phyloP scores from a whole-genome alignment of 2,888 invertebrate species.

The Cerceris rybyensis region DNA sequence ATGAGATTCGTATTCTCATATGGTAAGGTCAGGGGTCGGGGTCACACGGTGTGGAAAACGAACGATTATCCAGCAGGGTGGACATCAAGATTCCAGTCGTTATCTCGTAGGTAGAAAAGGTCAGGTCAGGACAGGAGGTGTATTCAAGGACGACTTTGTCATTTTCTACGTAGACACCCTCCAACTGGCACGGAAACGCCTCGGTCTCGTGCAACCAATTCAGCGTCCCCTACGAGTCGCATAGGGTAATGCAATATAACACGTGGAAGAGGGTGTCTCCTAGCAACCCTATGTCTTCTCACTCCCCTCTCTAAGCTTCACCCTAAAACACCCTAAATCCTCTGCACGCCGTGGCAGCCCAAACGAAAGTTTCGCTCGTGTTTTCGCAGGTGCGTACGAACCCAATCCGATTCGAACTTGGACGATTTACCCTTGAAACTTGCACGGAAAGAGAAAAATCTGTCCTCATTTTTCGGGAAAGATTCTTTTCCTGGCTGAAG shows the following conservation, averaged over 20 bases:
- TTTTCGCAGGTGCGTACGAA: slow-evolving; percentile 56
- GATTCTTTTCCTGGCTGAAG: too few species aligned
- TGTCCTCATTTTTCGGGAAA: background rate
- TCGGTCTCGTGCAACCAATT: slow-evolving; percentile 72
- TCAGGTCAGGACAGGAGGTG: slow-evolving; percentile 41
- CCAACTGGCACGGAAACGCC: slow-evolving; percentile 43
- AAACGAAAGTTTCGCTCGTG: slow-evolving; percentile 47
- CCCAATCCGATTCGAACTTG: background rate
- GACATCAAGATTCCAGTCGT: slow-evolving; percentile 12
- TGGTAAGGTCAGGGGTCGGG: slow-evolving; percentile 28
- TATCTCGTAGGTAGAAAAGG: slow-evolving; percentile 44
- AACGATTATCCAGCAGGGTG: slow-evolving; percentile 21
- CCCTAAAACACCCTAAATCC: slow-evolving; percentile 68
- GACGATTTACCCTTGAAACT: background rate
- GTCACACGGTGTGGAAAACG: slow-evolving; percentile 33
- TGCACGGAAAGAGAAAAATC: background rate
- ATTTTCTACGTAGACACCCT: slow-evolving; percentile 59
- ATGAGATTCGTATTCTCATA: background rate
- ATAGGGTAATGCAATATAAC: slow-evolving; percentile 80
- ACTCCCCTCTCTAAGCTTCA: slow-evolving; percentile 61
- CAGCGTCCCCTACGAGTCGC: slow-evolving; percentile 64
- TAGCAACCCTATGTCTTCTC: slow-evolving; percentile 80
- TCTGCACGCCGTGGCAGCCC: slow-evolving; percentile 44
- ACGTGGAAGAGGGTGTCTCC: slow-evolving; percentile 79
- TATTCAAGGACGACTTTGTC: slow-evolving; percentile 38